Base-by-base conservation (phyloP, 2,797 vertebrate species). In the Cossypha dichroa region DNA sequence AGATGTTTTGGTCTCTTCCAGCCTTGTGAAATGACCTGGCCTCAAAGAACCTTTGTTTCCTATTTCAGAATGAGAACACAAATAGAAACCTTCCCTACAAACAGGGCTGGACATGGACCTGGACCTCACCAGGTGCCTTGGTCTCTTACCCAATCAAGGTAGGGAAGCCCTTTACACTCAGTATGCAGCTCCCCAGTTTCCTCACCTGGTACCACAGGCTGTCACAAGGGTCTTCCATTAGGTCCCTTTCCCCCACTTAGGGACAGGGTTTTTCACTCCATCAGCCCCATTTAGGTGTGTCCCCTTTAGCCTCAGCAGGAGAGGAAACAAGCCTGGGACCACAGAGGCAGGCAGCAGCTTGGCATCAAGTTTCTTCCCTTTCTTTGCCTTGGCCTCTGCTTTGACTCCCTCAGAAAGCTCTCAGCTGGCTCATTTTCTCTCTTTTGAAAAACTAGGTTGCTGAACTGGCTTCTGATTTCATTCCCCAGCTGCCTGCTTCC, bases 91-190 rank as follows among this genome's bases (percentile, higher is more conserved):
- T 38, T 68, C 48, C 46, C 31, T 58, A 20, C 34, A 62, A 54
- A 40, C 0, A 59, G 23, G 86, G 64, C 8, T 55, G 31, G 26
- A 55, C 23, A 59, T 38, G 38, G 38, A 38, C 11, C 45, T 20
- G 54, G 49, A 63, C 21, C 22, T 72, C 56, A 43, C 6, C 15
- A 28, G 6, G 5, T 73, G 40, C 51, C 38, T 63, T 13, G 9
- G 21, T 26, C 13, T 51, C 75, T 25, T 18, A 40, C 6, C 1
- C 0, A 19, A 9, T 2, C 48, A n/a, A 13, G n/a, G 38, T 1
- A 45, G 19, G 2, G 28, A 74, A 56, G 41, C 29, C 16, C 56
- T 70, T 48, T 18, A 54, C 31, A 5, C 31, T 28, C 19, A 26
- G 6, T 11, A 20, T 13, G 21, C 45, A 64, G 46, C 19, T 88